Percentiles rank a stretch among this genome's conserved stretches.
These are phyloP conservation scores for Germaria angustata DNA, from an alignment of 2,888 invertebrate species.

Conservation along the genomic window DNA sequence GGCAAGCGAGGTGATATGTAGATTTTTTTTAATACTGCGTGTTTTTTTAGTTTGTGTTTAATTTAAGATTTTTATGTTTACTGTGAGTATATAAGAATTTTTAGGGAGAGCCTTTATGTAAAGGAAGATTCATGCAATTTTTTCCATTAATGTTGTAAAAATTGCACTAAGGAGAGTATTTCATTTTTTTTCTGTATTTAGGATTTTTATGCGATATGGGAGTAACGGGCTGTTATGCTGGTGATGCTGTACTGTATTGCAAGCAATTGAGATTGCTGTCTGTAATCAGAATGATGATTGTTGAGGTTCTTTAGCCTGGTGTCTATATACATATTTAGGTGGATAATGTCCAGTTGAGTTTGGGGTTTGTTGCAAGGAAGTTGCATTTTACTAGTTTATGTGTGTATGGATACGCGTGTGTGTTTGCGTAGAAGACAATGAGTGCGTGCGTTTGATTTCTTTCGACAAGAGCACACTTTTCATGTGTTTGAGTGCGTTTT, in stretches of 20 bases:
- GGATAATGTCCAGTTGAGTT: conserved; percentile 42
- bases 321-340: conserved; percentile 3
- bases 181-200: conserved; percentile 68
- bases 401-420: background rate
- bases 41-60: background rate
- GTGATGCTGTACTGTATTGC: too few relatives aligned
- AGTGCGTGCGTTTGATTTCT: conserved; percentile 42
- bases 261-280: too few relatives aligned
- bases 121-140: background rate
- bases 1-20: background rate
- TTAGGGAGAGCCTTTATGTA: conserved; percentile 49
- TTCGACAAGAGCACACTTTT: conserved; percentile 10
- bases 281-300: conserved; percentile 35
- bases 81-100: conserved; percentile 8
- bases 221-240: background rate
- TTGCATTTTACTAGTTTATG: conserved; percentile 36
- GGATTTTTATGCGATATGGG: background rate
- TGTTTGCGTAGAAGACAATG: background rate
- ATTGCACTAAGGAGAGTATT: conserved; percentile 27
- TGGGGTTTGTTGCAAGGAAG: conserved; percentile 52
- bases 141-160: background rate
- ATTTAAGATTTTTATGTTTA: background rate
- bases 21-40: background rate
- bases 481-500: conserved; percentile 50
- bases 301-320: conserved; percentile 13